Evolutionary conservation across 35 echinoderm and acorn worm genomes (phyloP).

Genomic region (Nesometra sesokonis): DNA sequence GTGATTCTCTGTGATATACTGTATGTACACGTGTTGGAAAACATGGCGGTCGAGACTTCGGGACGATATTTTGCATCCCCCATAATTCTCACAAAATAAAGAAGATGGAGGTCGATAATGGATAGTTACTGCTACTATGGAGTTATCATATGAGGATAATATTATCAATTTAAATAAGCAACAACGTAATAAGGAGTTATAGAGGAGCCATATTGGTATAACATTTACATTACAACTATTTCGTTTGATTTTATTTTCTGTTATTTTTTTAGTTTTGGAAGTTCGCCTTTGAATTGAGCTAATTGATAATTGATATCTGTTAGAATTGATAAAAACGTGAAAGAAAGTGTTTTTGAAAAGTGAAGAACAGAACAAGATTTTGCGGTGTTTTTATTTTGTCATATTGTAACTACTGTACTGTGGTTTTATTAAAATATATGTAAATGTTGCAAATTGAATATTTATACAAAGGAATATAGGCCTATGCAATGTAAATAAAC

Average conservation of each 20-base stretch:
- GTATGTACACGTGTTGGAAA: not conserved
- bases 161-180: not conserved
- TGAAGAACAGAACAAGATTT: too few relatives aligned
- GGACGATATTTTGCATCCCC: not conserved
- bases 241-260: too few relatives aligned
- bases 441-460: too few relatives aligned
- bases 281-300: not conserved
- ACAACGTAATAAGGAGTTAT: not conserved
- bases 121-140: not conserved
- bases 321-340: too few relatives aligned
- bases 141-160: not conserved
- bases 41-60: not conserved
- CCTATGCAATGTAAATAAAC: not conserved
- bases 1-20: not conserved
- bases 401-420: too few relatives aligned
- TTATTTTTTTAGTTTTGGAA: too few relatives aligned
- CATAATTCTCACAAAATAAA: not conserved
- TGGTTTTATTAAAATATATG: too few relatives aligned
- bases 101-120: not conserved
- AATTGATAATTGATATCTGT: not conserved
- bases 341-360: too few relatives aligned
- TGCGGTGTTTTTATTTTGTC: too few relatives aligned
- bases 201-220: not conserved
- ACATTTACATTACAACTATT: too few relatives aligned
- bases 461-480: too few relatives aligned